Conservation (phyloP, 2,888 invertebrate genomes). For the Lingula anatina region DNA sequence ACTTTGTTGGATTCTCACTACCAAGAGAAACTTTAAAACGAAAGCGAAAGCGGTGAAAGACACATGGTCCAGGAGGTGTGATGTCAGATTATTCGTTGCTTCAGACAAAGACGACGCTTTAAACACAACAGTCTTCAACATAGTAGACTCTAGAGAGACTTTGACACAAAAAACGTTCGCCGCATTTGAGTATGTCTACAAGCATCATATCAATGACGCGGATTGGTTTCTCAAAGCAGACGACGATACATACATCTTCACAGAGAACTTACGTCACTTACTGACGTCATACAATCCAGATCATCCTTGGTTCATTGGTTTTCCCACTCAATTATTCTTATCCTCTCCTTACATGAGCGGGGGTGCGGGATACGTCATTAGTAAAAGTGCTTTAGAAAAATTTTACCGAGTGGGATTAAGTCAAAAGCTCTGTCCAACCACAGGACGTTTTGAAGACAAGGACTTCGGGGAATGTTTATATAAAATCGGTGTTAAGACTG, state of each 20-base stretch:
- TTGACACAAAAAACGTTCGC: slow-evolving; percentile 97
- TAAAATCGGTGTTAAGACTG: slow-evolving; percentile 77
- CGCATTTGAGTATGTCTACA: slow-evolving; percentile 82
- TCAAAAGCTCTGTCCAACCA: too few relatives aligned
- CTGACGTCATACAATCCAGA: slow-evolving; percentile 68
- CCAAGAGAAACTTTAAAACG: slow-evolving; percentile 78
- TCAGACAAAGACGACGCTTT: slow-evolving; percentile 63
- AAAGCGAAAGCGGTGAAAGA: slow-evolving; percentile 89
- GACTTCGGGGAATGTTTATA: slow-evolving; percentile 90
- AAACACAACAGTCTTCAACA: slow-evolving; percentile 73
- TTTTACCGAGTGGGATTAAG: too few relatives aligned
- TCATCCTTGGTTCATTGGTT: slow-evolving; percentile 73
- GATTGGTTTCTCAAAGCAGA: slow-evolving; percentile 99
- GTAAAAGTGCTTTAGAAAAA: slow-evolving; percentile 73
- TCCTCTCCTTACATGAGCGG: slow-evolving; percentile 55
- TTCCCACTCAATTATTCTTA: slow-evolving; percentile 39
- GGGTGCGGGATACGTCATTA: slow-evolving; percentile 70
- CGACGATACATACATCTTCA: slow-evolving; percentile 93
- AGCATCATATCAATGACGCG: slow-evolving; percentile 73
- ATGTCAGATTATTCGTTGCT: slow-evolving; percentile 54
- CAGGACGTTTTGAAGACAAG: slow-evolving; percentile 89
- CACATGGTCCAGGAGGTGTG: slow-evolving; percentile 87
- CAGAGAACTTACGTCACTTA: slow-evolving; percentile 94
- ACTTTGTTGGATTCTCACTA: slow-evolving; percentile 96
- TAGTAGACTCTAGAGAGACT: slow-evolving; percentile 83